phyloP scores from a whole-genome alignment of 2,113 vertebrate species.

The Numida meleagris region DNA sequence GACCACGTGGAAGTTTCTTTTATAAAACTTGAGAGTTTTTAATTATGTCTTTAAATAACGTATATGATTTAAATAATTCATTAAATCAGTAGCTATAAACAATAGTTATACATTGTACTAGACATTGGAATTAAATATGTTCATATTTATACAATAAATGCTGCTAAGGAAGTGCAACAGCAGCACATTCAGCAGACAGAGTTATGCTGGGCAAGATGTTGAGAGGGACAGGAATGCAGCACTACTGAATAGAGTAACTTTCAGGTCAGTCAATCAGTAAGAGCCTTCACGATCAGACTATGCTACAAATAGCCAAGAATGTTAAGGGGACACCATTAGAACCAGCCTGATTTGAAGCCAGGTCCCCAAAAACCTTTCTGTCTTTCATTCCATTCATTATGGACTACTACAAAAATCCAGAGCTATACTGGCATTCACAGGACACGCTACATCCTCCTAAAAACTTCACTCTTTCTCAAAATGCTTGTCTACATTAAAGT shows the following conservation, averaged over 20 bases:
- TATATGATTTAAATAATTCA: not conserved
- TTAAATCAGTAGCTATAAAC: not conserved
- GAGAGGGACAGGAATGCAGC: not conserved
- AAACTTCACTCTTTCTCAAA: not conserved
- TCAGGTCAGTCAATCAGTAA: not conserved
- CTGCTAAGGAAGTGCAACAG: not conserved
- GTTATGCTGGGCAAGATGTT: not conserved
- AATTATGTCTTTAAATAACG: not conserved
- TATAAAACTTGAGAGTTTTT: not conserved
- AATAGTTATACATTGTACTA: not conserved
- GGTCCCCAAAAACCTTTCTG: not conserved
- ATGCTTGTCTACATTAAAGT: not conserved
- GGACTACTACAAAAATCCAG: not conserved
- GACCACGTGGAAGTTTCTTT: not conserved
- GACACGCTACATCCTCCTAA: not conserved
- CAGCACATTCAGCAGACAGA: not conserved
- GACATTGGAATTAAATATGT: not conserved
- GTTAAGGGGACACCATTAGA: not conserved
- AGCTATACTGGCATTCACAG: not conserved
- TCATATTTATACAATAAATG: not conserved
- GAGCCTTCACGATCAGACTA: not conserved
- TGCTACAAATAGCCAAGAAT: not conserved
- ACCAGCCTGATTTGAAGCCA: not conserved
- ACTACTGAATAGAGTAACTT: not conserved
- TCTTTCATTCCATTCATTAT: not conserved